phyloP scores from a whole-genome alignment of 2,888 invertebrate genomes.

The Biston stratarius region DNA sequence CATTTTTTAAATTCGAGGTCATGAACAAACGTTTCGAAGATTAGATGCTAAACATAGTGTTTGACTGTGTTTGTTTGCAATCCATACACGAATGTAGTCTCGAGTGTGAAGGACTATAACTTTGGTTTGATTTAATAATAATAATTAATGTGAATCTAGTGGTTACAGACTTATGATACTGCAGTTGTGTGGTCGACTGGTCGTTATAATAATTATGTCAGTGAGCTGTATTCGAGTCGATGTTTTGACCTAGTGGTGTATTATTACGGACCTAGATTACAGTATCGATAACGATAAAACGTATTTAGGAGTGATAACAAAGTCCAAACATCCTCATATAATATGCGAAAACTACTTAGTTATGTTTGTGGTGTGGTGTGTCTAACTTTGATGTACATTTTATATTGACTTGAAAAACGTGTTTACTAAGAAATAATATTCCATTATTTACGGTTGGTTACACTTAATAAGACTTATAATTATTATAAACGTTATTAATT shows the following conservation, averaged over 20 bases:
- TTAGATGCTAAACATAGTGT: background rate
- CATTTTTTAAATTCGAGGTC: background rate
- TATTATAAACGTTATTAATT: no score
- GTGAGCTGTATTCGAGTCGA: background rate
- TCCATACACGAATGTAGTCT: background rate
- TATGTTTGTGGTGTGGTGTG: background rate
- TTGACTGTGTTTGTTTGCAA: background rate
- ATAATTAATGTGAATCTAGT: background rate
- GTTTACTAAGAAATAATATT: no score
- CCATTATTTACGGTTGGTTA: no score
- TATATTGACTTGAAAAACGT: no score
- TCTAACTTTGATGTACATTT: background rate
- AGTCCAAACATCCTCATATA: constrained; percentile 1
- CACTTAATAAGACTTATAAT: no score
- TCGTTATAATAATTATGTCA: background rate
- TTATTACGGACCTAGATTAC: background rate
- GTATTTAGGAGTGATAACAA: constrained; percentile 1
- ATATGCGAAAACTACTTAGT: background rate
- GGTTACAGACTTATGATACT: background rate
- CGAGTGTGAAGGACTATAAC: background rate
- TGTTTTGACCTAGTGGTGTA: constrained; percentile 9
- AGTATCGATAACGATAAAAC: constrained; percentile 1
- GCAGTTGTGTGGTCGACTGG: background rate
- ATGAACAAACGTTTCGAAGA: background rate
- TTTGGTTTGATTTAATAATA: background rate